Evolutionary conservation across 2,113 vertebrate genomes (phyloP).

Genomic region (Rynchops niger): DNA sequence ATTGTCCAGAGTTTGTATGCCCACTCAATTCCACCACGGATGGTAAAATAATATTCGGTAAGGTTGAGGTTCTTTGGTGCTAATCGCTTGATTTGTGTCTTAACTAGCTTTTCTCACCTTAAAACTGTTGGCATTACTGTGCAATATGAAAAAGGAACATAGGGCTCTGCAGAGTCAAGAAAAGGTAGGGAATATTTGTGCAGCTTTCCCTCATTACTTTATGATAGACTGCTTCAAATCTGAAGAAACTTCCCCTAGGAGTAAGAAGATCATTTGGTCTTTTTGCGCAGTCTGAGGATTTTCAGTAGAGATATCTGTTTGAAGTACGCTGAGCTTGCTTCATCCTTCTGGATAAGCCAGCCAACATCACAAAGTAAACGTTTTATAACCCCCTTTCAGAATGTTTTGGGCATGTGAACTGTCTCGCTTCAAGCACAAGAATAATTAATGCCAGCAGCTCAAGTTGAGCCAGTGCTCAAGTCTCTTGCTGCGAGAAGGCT

Average conservation of each 20-base stretch:
- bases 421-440: background rate
- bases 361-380: background rate
- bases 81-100: fast-evolving
- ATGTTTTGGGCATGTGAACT: background rate
- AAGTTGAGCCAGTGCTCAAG: background rate
- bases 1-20: background rate
- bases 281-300: background rate
- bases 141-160: background rate
- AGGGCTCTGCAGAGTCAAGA: background rate
- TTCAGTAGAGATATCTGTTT: background rate
- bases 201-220: background rate
- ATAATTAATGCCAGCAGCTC: background rate
- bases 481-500: background rate
- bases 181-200: background rate
- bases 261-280: background rate
- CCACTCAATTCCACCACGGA: background rate
- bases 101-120: background rate
- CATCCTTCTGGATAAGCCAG: background rate
- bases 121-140: background rate
- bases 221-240: background rate
- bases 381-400: conserved; percentile 2
- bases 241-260: background rate
- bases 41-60: background rate
- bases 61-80: background rate
- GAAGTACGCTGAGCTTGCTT: background rate